Evolutionary conservation across 2,113 vertebrate species (phyloP).

Genomic region (zebrafish (Danio rerio)): GRCz12tu NC_133176.1:47305001-47305500

Average conservation of each 20-base stretch:
- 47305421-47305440: no score
- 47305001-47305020: no score
- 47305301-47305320: no score
- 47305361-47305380: background rate
- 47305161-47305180: conserved; percentile 68
- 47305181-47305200: conserved; percentile 42
- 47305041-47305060: conserved; percentile 25
- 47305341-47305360: no score
- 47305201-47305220: conserved; percentile 35
- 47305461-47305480: no score
- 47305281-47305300: no score
- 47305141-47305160: conserved; percentile 53
- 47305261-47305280: background rate
- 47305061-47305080: background rate
- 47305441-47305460: no score
- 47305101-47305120: conserved; percentile 34
- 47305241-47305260: background rate
- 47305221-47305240: conserved; percentile 14
- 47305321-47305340: no score
- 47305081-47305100: conserved; percentile 25
- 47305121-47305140: conserved; percentile 49
- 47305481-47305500: no score
- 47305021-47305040: background rate
- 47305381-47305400: background rate
- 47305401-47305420: no score